These are phyloP conservation scores for Drosophila kokeensis DNA, from an alignment of 2,888 invertebrate genomes.

Conservation along the genomic window DNA sequence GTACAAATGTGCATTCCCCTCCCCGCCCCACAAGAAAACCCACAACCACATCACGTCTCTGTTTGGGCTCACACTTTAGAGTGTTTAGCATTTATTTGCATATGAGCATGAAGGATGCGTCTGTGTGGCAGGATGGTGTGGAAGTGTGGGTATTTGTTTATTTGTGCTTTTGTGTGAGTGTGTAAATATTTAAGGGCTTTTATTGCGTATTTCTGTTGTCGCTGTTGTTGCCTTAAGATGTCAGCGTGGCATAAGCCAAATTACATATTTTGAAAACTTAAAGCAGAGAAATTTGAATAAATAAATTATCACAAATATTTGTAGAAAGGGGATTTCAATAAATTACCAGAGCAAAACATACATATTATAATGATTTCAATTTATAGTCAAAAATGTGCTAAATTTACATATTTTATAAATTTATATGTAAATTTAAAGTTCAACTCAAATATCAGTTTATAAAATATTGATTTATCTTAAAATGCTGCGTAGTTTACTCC, in stretches of 20 bases:
- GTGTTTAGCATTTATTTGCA: constrained; percentile 76
- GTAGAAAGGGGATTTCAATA: not conserved
- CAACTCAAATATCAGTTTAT: constrained; percentile 2
- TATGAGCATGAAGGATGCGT: constrained; percentile 51
- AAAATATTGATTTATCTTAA: constrained; percentile 7
- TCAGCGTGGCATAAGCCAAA: constrained; percentile 21
- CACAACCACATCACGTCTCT: constrained; percentile 10
- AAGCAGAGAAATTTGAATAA: not conserved
- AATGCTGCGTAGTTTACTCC: not conserved
- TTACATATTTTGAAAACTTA: not conserved
- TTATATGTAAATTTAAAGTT: not conserved
- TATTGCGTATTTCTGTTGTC: constrained; percentile 62
- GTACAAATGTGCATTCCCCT: not conserved
- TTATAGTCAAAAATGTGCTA: not conserved
- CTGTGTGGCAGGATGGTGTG: not conserved
- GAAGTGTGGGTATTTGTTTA: constrained; percentile 53
- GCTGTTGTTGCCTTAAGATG: constrained; percentile 6
- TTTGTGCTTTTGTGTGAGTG: constrained; percentile 71
- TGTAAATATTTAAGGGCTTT: constrained; percentile 73
- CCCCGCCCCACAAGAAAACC: not conserved
- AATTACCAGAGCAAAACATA: not conserved
- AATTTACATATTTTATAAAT: not conserved
- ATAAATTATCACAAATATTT: not conserved
- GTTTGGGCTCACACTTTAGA: constrained; percentile 30
- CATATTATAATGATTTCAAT: not conserved